Evolutionary conservation across 2,797 vertebrate species (phyloP).

Genomic region (Thamnophis elegans): DNA sequence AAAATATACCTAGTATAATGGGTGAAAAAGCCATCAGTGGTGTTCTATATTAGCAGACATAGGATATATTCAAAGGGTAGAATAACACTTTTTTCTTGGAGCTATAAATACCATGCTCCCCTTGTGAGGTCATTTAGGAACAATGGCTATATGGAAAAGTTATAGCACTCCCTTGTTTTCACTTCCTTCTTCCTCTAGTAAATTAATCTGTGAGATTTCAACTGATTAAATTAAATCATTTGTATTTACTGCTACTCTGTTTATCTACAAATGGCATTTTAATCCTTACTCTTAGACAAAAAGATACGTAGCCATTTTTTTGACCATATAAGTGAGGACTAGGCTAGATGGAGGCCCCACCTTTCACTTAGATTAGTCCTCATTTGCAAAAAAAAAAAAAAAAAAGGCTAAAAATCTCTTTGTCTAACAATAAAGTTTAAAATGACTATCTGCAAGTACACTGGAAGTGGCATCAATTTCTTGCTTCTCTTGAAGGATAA

Average conservation of each 20-base stretch:
- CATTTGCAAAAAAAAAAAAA: neutral
- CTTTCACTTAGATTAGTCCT: neutral
- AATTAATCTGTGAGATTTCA: neutral
- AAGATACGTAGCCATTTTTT: neutral
- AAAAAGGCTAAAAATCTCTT: neutral
- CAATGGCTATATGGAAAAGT: neutral
- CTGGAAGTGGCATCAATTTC: neutral
- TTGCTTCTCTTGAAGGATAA: neutral
- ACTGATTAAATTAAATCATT: neutral
- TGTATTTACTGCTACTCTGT: neutral
- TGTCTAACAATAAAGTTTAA: neutral
- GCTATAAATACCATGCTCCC: neutral
- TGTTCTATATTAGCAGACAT: neutral
- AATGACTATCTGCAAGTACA: neutral
- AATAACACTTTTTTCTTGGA: neutral
- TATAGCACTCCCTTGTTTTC: neutral
- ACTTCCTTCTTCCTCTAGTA: neutral
- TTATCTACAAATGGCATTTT: slow-evolving; percentile 21
- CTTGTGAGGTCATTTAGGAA: neutral
- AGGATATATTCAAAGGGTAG: neutral
- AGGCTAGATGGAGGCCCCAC: neutral
- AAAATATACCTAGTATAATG: neutral
- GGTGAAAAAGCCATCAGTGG: neutral
- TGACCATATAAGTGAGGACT: neutral
- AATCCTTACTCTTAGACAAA: neutral